Conservation (phyloP, 2,113 vertebrate genomes). For the Scolopax mira region DNA sequence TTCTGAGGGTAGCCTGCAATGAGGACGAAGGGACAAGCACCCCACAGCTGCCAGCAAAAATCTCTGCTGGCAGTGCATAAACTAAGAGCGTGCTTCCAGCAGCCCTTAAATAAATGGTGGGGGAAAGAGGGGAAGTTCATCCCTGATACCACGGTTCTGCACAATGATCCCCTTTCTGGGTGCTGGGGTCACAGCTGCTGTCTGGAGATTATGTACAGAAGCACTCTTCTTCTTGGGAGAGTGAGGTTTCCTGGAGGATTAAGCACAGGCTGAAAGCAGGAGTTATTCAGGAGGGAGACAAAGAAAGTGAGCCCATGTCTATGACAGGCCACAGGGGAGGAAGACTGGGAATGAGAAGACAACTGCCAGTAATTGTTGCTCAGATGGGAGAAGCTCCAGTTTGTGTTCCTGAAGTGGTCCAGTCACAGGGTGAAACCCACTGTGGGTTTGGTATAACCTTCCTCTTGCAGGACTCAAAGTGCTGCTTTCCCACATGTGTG, state of each 20-base stretch:
- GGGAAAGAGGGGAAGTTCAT: conserved; percentile 51
- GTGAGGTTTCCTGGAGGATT: conserved; percentile 63
- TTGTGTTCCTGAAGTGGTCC: background rate
- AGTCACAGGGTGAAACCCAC: background rate
- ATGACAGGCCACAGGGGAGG: background rate
- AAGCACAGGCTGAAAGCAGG: conserved; percentile 32
- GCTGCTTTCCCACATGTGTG: rapidly evolving
- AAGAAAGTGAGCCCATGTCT: background rate
- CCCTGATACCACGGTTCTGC: background rate
- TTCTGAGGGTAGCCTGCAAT: background rate
- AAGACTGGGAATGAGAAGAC: background rate
- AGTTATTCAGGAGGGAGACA: background rate
- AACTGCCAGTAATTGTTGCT: background rate
- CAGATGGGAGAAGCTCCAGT: background rate
- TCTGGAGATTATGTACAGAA: conserved; percentile 65
- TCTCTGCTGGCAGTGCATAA: conserved; percentile 1
- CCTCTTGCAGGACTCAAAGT: background rate
- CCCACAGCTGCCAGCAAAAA: conserved; percentile 15
- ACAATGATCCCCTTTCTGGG: conserved; percentile 61
- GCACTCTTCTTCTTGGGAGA: conserved; percentile 46
- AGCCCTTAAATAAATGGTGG: background rate
- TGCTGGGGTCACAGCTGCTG: conserved; percentile 57
- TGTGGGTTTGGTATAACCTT: background rate
- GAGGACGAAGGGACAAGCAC: background rate
- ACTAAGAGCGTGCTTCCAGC: background rate